Percentiles rank a stretch among this genome's conserved stretches.
Evolutionary conservation across 2,797 vertebrate genomes (phyloP).

Genomic region (Myotis daubentonii): DNA sequence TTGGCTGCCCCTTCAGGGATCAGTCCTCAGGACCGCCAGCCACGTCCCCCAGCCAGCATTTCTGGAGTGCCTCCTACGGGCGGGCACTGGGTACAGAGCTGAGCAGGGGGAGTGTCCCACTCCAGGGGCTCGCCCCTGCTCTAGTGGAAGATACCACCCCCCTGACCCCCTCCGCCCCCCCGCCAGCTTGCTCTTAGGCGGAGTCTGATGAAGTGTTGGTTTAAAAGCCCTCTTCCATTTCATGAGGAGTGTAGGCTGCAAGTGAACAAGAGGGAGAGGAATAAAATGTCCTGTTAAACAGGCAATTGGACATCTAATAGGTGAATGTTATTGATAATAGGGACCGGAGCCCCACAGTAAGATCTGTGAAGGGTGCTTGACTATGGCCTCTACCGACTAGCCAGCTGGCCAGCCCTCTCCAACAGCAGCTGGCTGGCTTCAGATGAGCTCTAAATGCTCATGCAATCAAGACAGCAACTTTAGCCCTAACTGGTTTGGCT

Average conservation of each 20-base stretch:
- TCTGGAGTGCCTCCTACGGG: rapidly evolving
- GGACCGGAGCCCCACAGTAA: background rate
- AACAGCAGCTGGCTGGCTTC: background rate
- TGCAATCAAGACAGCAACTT: background rate
- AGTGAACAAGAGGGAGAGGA: background rate
- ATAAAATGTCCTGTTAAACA: background rate
- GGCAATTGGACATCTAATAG: background rate
- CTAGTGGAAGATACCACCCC: background rate
- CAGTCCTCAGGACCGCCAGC: background rate
- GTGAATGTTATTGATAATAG: background rate
- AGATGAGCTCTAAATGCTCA: background rate
- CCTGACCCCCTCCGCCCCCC: too few species aligned
- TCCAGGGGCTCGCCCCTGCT: background rate
- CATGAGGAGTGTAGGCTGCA: background rate
- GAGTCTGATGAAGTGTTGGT: background rate
- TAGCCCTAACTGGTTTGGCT: background rate
- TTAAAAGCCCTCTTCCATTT: background rate
- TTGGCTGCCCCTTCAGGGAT: background rate
- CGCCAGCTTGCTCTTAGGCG: background rate
- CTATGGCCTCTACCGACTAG: too few species aligned
- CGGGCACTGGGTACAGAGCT: background rate
- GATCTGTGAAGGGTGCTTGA: too few species aligned
- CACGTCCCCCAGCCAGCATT: too few species aligned
- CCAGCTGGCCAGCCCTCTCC: background rate
- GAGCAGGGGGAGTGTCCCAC: background rate